phyloP scores from a whole-genome alignment of 2,113 vertebrate genomes.

The Trematomus loennbergii region DNA sequence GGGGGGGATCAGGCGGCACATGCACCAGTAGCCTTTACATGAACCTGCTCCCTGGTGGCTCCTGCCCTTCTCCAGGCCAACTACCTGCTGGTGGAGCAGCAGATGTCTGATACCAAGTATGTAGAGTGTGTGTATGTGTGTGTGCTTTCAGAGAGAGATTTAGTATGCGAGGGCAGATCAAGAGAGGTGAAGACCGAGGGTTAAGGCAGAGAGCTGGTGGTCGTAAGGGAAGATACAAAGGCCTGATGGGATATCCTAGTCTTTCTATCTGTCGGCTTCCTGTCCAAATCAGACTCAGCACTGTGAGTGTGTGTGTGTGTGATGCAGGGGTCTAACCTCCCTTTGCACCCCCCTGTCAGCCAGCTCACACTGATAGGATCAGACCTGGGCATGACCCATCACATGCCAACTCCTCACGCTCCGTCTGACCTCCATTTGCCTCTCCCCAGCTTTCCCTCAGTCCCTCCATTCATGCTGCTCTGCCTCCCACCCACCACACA shows the following conservation, averaged over 20 bases:
- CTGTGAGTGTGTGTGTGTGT: conserved; percentile 13
- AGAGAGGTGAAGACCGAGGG: conserved; percentile 36
- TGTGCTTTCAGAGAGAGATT: conserved; percentile 67
- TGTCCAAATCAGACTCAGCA: conserved; percentile 51
- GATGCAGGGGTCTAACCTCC: conserved; percentile 62
- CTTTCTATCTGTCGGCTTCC: conserved; percentile 53
- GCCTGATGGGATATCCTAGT: conserved; percentile 61
- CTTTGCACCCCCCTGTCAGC: conserved; percentile 74
- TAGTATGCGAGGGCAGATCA: conserved; percentile 67
- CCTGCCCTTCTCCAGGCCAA: conserved; percentile 72
- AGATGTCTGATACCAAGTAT: conserved; percentile 73
- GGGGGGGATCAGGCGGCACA: conserved; percentile 41
- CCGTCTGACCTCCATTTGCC: conserved; percentile 75
- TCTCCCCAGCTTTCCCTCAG: conserved; percentile 60
- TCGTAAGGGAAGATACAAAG: conserved; percentile 55
- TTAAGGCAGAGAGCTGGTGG: conserved; percentile 54
- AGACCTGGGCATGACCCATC: conserved; percentile 77
- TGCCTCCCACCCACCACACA: conserved; percentile 29
- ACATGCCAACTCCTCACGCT: conserved; percentile 73
- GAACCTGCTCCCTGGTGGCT: conserved; percentile 77
- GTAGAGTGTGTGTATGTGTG: conserved; percentile 41
- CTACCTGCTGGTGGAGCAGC: conserved; percentile 78
- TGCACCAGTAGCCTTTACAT: conserved; percentile 78
- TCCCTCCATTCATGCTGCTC: conserved; percentile 61
- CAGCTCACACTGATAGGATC: conserved; percentile 70